A percentile compares a stretch with the other conserved stretches of the same genome.
phyloP scores from a whole-genome alignment of 2,113 vertebrate genomes.

The Entelurus aequoreus region DNA sequence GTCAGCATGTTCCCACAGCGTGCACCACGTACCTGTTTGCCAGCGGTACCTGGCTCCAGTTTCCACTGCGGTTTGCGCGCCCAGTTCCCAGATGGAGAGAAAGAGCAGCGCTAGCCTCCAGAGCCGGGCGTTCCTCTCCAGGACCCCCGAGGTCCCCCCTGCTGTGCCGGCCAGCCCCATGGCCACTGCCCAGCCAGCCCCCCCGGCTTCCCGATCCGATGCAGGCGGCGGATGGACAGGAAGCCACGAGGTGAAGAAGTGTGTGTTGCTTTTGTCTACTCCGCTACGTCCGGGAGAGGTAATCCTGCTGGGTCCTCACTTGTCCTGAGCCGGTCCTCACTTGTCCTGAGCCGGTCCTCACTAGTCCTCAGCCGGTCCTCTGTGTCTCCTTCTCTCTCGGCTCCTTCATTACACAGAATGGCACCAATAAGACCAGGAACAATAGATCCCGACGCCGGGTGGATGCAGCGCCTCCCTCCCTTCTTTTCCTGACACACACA shows the following conservation, averaged over 20 bases:
- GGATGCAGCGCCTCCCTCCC: slow-evolving; percentile 61
- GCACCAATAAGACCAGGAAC: slow-evolving; percentile 60
- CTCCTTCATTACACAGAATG: slow-evolving; percentile 38
- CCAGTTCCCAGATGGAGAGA: slow-evolving; percentile 46
- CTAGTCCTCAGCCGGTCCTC: slow-evolving; percentile 15
- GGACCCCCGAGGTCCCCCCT: slow-evolving; percentile 29
- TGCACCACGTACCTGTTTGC: slow-evolving; percentile 68
- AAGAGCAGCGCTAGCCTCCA: slow-evolving; percentile 55
- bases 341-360: slow-evolving; percentile 13
- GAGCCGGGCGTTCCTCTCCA: slow-evolving; percentile 30
- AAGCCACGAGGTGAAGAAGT: slow-evolving; percentile 28
- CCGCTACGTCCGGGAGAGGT: slow-evolving; percentile 36
- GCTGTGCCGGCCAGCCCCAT: slow-evolving; percentile 60
- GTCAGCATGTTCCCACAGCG: slow-evolving; percentile 7
- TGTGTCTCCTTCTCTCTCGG: slow-evolving; percentile 18
- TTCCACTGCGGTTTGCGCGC: slow-evolving; percentile 59
- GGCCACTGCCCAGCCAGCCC: slow-evolving; percentile 41
- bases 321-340: slow-evolving; percentile 12
- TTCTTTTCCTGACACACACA: slow-evolving; percentile 9
- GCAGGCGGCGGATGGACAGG: slow-evolving; percentile 22
- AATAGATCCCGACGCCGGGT: slow-evolving; percentile 66
- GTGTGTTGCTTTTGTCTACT: slow-evolving; percentile 40
- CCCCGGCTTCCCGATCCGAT: slow-evolving; percentile 51
- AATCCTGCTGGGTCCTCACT: slow-evolving; percentile 30
- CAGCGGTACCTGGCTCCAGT: slow-evolving; percentile 70